These are phyloP conservation scores for Mastomys coucha DNA, from an alignment of 2,113 vertebrate species.

Conservation along the genomic window DNA sequence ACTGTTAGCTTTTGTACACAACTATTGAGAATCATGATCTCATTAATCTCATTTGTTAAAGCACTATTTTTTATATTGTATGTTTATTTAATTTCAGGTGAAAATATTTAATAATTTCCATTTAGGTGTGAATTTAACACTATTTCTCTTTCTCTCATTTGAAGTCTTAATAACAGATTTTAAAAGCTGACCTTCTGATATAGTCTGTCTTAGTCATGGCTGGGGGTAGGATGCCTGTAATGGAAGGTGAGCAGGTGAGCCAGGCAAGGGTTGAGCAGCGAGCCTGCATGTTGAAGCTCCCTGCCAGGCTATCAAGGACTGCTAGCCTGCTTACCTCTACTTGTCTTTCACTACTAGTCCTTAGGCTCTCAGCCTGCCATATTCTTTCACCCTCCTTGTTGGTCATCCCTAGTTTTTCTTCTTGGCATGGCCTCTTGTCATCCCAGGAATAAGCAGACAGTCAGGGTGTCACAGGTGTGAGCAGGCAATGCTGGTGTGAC, in stretches of 20 bases:
- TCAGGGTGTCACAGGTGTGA: background rate
- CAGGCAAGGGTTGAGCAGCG: rapidly evolving
- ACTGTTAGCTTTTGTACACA: background rate
- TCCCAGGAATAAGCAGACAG: background rate
- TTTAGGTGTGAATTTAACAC: background rate
- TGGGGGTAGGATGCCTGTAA: too few relatives aligned
- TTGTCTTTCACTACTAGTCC: background rate
- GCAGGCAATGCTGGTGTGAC: background rate
- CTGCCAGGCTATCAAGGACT: background rate
- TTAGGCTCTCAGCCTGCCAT: background rate
- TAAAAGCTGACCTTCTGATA: background rate
- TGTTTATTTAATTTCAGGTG: slow-evolving; percentile 53
- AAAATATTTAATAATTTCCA: slow-evolving; percentile 5
- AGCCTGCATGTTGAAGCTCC: background rate
- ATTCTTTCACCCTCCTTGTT: background rate
- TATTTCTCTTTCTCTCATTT: slow-evolving; percentile 12
- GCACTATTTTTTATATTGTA: slow-evolving; percentile 17
- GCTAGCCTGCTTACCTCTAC: background rate
- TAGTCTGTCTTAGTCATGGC: background rate
- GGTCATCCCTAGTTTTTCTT: background rate
- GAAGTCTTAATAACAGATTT: slow-evolving; percentile 2
- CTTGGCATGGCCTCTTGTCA: background rate
- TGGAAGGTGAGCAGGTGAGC: too few relatives aligned
- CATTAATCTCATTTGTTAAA: slow-evolving; percentile 42
- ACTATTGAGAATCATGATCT: slow-evolving; percentile 33